Evolutionary conservation across 2,888 invertebrate genomes (phyloP), one percentile per base, ranked within the genome.

Genomic region (Unio pictorum): DNA sequence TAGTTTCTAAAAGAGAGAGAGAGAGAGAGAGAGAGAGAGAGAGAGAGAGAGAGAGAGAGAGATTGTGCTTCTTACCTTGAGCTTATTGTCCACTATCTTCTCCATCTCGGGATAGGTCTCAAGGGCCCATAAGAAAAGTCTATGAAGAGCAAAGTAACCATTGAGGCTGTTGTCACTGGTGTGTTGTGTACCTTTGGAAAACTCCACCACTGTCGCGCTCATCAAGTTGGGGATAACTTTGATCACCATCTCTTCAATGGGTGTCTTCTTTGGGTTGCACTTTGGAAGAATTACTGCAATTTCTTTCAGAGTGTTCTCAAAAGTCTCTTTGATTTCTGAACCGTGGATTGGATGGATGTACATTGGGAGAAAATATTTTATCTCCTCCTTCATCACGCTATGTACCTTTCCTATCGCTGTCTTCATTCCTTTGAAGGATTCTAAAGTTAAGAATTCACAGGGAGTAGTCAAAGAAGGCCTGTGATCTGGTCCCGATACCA

Each of bases 121-220:
- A 55, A 86, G 58, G 7, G 85, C 84, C 86, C 86, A 86, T 34
- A 86, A 72, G 17, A 85, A 74, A 57, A 86, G 75, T 23, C 85
- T 71, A 62, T 86, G 86, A 15, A 86, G 70, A 26, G 84, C 81
- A 61, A 86, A 86, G 74, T 85, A 86, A 3, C 86, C 86, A 64
- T 78, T 84, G 30, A 86, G 76, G 56, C 81, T 81, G 76, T 86
- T 86, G 67, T 86, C 85, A 70, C 85, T 86, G 17, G 85, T 85
- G 69, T 86, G 85, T 60, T 86, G 86, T 8, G 84, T 85, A 30
- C 86, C 86, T 65, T 86, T 86, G 54, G 84, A 84, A 69, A 86
- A 86, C 69, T 86, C 86, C 23, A 86, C 85, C 3, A 86, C 85
- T 0, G 85, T 86, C 26, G 85, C 84, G 61, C 83, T 84, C 85